Percentiles rank a stretch among this genome's conserved stretches.
phyloP scores from a whole-genome alignment of 2,797 vertebrate species.

The Erethizon dorsatum region DNA sequence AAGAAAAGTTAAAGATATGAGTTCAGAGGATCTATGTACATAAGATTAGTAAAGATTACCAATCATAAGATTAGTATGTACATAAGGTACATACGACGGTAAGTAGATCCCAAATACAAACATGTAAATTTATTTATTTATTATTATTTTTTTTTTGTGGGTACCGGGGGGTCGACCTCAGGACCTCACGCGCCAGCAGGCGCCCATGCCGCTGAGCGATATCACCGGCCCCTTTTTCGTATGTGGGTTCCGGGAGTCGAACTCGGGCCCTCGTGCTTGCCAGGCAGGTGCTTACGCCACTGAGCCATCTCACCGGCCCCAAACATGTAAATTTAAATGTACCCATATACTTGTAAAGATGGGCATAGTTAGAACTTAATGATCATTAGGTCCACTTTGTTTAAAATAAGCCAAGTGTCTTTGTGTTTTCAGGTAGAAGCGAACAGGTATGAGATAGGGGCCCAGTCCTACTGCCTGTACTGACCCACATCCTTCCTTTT shows the following conservation, averaged over 20 bases:
- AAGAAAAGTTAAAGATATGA: slow-evolving; percentile 56
- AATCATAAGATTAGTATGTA: too few relatives aligned
- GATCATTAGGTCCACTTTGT: not conserved
- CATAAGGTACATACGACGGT: not conserved
- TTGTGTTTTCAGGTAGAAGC: slow-evolving; percentile 60
- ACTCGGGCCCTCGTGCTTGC: too few relatives aligned
- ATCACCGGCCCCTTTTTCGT: too few relatives aligned
- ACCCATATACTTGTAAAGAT: slow-evolving; percentile 43
- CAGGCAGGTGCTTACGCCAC: too few relatives aligned
- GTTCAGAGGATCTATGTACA: not conserved
- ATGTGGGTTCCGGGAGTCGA: too few relatives aligned
- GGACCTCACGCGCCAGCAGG: too few relatives aligned
- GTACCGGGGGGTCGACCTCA: too few relatives aligned
- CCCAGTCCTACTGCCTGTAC: not conserved
- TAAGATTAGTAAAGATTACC: not conserved
- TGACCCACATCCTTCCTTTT: not conserved
- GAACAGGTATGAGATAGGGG: not conserved
- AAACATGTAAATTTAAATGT: slow-evolving; percentile 63
- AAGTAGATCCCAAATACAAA: slow-evolving; percentile 9
- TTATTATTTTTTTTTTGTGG: too few relatives aligned
- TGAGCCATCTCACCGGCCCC: too few relatives aligned
- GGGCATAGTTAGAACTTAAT: slow-evolving; percentile 53
- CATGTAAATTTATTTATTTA: not conserved
- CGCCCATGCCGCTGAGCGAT: too few relatives aligned
- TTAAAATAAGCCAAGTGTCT: slow-evolving; percentile 62